Conservation (phyloP, 2,797 vertebrate species). For the Parambassis ranga region DNA sequence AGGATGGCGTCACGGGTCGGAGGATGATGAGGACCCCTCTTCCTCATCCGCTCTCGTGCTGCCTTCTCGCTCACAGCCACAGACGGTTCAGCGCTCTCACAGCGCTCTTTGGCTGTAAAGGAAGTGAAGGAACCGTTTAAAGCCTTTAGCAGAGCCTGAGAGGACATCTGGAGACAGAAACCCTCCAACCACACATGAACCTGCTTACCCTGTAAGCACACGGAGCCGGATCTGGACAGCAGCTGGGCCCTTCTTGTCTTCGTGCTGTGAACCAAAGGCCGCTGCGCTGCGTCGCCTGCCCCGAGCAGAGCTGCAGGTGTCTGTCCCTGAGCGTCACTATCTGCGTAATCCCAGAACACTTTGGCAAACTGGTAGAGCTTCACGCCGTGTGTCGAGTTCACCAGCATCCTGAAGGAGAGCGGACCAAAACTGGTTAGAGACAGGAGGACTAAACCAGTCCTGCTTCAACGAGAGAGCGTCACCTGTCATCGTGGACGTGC, state of each 20-base stretch:
- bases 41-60: conserved; percentile 42
- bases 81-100: not conserved
- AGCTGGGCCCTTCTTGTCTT: too few species aligned
- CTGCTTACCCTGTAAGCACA: too few species aligned
- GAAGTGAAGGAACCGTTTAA: not conserved
- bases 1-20: conserved; percentile 69
- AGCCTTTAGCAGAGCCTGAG: too few species aligned
- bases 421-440: too few species aligned
- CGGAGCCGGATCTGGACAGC: too few species aligned
- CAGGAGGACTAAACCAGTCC: too few species aligned
- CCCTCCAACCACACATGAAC: not conserved
- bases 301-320: not conserved
- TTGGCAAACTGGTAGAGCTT: conserved; percentile 83
- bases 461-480: too few species aligned
- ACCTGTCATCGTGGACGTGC: conserved; percentile 81
- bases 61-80: conserved; percentile 55
- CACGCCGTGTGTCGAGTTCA: conserved; percentile 78
- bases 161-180: too few species aligned
- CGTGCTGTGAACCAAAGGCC: too few species aligned
- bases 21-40: conserved; percentile 41
- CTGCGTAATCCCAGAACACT: conserved; percentile 82
- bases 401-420: conserved; percentile 79
- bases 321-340: too few species aligned
- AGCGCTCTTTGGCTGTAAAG: conserved; percentile 20
- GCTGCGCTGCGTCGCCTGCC: too few species aligned